phyloP scores from a whole-genome alignment of 2,888 invertebrate species.

The Oxystoma pomonae region DNA sequence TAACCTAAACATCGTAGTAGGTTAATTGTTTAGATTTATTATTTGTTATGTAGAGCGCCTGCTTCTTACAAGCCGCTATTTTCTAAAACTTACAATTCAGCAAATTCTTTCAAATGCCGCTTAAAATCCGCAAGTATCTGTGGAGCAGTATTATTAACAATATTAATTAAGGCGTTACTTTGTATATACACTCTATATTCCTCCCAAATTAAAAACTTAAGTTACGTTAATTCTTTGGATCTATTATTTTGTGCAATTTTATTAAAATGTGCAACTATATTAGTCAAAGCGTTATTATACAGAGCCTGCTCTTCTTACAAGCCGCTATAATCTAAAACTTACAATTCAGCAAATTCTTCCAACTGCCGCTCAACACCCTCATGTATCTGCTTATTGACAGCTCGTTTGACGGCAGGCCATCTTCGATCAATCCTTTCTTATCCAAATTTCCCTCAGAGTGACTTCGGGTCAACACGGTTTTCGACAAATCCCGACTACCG shows the following conservation, averaged over 20 bases:
- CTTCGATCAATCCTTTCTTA: slow-evolving; percentile 32
- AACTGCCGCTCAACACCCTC: slow-evolving; percentile 71
- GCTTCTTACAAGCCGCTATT: too few species aligned
- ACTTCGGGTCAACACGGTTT: slow-evolving; percentile 56
- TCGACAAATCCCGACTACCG: slow-evolving; percentile 24
- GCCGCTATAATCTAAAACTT: slow-evolving; percentile 50
- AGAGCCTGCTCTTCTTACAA: background rate
- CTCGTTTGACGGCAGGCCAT: slow-evolving; percentile 31
- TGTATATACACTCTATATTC: too few species aligned
- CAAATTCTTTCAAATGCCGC: background rate
- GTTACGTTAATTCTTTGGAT: too few species aligned
- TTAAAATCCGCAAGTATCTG: background rate
- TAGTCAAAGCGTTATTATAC: background rate
- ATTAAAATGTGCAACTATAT: too few species aligned
- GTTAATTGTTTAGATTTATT: too few species aligned
- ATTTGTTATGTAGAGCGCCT: too few species aligned
- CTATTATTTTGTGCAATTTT: too few species aligned
- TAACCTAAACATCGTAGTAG: too few species aligned
- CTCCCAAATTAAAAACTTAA: too few species aligned
- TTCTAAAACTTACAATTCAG: background rate
- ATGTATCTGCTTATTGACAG: slow-evolving; percentile 63
- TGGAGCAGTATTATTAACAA: too few species aligned
- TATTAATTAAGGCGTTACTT: too few species aligned
- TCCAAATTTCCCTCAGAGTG: slow-evolving; percentile 68
- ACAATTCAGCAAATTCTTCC: slow-evolving; percentile 76